phyloP scores from a whole-genome alignment of 1,140 invertebrate species.

The Psix sp. region DNA sequence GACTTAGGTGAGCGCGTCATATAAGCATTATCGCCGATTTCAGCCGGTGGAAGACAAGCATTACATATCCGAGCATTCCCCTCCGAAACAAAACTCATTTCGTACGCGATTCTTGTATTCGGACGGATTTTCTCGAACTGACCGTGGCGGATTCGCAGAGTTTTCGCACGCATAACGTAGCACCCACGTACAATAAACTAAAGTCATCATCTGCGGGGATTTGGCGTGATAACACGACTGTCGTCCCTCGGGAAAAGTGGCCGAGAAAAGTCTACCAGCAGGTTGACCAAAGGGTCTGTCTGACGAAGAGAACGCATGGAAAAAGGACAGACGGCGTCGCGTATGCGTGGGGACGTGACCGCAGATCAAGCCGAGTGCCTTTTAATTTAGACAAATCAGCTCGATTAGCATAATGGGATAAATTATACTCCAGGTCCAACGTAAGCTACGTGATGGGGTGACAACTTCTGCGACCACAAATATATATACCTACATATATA shows the following conservation, averaged over 20 bases:
- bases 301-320: constrained; percentile 4
- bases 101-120: constrained; percentile 59
- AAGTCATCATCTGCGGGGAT: constrained; percentile 77
- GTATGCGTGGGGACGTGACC: constrained; percentile 63
- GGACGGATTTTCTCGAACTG: constrained; percentile 48
- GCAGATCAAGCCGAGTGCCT: constrained; percentile 74
- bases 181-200: constrained; percentile 75
- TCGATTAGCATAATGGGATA: constrained; percentile 78
- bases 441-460: constrained; percentile 59
- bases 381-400: constrained; percentile 79
- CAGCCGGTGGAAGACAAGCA: constrained; percentile 26
- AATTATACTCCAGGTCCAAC: constrained; percentile 68
- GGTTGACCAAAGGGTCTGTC: constrained; percentile 45
- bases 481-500: constrained; percentile 6
- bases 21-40: constrained; percentile 39
- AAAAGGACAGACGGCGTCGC: constrained; percentile 1
- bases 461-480: constrained; percentile 45
- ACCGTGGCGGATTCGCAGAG: constrained; percentile 50
- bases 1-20: constrained; percentile 51
- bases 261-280: constrained; percentile 46
- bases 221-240: constrained; percentile 73
- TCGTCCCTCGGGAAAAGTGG: constrained; percentile 64
- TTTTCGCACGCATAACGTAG: constrained; percentile 38
- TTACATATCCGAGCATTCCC: constrained; percentile 31
- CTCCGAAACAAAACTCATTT: constrained; percentile 56